Evolutionary conservation across 2,113 vertebrate genomes (phyloP), one percentile per base, ranked within the genome.

Genomic region (Pyxicephalus adspersus): DNA sequence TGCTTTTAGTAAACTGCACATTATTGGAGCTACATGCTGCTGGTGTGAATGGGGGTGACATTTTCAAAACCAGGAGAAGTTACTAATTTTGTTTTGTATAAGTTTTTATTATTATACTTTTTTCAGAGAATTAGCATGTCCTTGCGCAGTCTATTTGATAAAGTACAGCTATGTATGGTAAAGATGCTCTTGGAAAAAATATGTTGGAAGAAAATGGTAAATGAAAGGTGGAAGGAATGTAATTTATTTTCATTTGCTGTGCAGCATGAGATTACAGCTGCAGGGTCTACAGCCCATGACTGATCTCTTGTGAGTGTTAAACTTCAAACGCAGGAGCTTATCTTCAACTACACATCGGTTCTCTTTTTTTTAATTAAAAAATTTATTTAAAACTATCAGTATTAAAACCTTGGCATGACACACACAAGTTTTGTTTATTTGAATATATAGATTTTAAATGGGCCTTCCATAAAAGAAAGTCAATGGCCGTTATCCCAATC

Each of bases 171-270:
- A 70, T 63, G 20, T 71, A 61, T 18, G 28, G 71, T 71, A 71
- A 80, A 80, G 15, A 71, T 31, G 19, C 63, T 29, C 66, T 13
- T 54, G 28, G 34, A 72, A 55, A 84, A 28, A 0, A 22, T 81
- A 81, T 83, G 80, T 86, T 64, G 84, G 83, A 87, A 83, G 0
- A 11, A 68, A 83, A 80, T 55, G 78, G 38, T 71, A 23, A 72
- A 63, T 72, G 67, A 72, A 51, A 54, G 25, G 54, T 72, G 20
- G 67, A 64, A 63, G 26, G 60, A 81, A 81, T 63, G 18, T 64
- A 13, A 81, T 64, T 71, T 63, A 71, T 80, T 78, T 80, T 34
- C 66, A 71, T 80, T 80, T 73, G 57, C 78, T 73, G 58, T 81
- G 68, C 50, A 81, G 68, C 57, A 18, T 64, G 78, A 81, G 67